Evolutionary conservation across 2,888 invertebrate genomes (phyloP), one percentile per base, ranked within the genome.

Genomic region (Acronicta aceris): DNA sequence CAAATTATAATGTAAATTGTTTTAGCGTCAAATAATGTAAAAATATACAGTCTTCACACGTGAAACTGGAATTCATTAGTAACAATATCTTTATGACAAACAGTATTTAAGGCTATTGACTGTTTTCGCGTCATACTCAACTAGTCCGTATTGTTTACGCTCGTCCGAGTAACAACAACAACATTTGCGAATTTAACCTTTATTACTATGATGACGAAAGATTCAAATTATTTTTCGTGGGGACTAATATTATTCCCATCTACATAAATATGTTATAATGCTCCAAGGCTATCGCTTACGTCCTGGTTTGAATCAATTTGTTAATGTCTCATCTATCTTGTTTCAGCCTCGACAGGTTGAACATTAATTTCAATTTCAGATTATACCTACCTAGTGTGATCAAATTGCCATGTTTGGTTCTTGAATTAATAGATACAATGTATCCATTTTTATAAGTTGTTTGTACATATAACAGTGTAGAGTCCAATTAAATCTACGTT

Each of bases 291-390:
- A 40, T 25, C 15, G 41, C 21, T 52, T 43, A 51, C 58, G 59
- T 51, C 13, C 48, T 46, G 16, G 43, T 47, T 42, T 42, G 46
- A 62, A 65, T 65, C 38, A 67, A 72, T 63, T 71, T 71, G 69
- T 73, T 60, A 59, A 46, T 64, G 52, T 59, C 8, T 13, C 68
- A 71, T 75, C 43, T 41, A 66, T 78, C 56, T 60, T 61, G 27
- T 68, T 78, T 59, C 13, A 16, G 13, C 7, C 27, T 33, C 16
- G 76, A 78, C 76, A 74, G 49, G 30, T 55, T 51, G 21, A 2
- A 25, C 53, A 78, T 77, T 62, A 53, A 71, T 77, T 41, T 78
- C 57, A 74, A 76, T 77, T 57, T 53, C 40, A 40, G 33, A 47
- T n/a, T 47, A 41, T 66, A 21, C 21, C 21, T 66, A 21, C 21